Evolutionary conservation across 1,140 invertebrate species (phyloP).

Genomic region (Zaprionus inermis): DNA sequence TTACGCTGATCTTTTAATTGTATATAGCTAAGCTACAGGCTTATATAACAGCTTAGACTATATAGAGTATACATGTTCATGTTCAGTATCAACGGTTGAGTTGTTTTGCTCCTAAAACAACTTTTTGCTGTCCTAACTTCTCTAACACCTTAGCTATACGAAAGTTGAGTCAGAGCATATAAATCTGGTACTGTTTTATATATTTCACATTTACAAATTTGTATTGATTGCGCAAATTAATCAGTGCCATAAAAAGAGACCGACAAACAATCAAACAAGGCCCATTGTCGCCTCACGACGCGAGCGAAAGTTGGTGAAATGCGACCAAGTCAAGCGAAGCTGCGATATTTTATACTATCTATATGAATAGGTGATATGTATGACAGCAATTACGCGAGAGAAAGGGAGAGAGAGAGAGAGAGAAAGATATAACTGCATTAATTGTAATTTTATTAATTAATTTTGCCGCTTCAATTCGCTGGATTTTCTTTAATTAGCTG

Average conservation of each 20-base stretch:
- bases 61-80: neutral
- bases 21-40: neutral
- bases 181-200: too few species aligned
- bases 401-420: neutral
- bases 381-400: neutral
- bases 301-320: conserved; percentile 7
- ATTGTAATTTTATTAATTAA: conserved; percentile 80
- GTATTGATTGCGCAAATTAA: neutral
- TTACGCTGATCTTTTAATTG: too few species aligned
- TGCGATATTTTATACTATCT: neutral
- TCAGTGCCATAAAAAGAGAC: neutral
- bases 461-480: conserved; percentile 23
- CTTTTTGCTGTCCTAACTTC: neutral
- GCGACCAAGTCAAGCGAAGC: neutral
- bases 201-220: too few species aligned
- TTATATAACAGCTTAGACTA: neutral
- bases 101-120: neutral
- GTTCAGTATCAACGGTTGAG: neutral
- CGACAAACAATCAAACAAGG: neutral
- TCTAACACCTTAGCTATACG: too few species aligned
- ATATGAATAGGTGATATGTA: neutral
- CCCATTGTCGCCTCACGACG: neutral
- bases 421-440: conserved; percentile 51
- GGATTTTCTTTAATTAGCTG: conserved; percentile 64
- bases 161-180: too few species aligned